Evolutionary conservation across 2,113 vertebrate genomes (phyloP).

Genomic region (Okapia johnstoni): DNA sequence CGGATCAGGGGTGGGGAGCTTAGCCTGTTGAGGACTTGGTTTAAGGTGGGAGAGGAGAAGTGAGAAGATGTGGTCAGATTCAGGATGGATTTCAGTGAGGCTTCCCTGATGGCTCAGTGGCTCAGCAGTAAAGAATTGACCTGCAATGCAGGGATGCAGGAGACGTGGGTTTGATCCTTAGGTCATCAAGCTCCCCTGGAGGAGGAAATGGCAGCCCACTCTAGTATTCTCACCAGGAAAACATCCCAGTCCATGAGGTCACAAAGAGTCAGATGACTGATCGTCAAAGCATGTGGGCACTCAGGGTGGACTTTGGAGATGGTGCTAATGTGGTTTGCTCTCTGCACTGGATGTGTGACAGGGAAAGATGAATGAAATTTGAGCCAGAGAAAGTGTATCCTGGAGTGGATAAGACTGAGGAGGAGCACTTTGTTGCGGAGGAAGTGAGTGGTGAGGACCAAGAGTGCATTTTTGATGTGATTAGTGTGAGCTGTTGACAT

Average conservation of each 20-base stretch:
- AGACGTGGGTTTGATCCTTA: not conserved
- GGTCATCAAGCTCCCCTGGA: not conserved
- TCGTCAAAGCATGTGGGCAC: not conserved
- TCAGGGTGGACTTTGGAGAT: not conserved
- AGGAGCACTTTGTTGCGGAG: not conserved
- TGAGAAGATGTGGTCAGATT: not conserved
- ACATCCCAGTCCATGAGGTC: not conserved
- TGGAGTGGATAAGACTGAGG: not conserved
- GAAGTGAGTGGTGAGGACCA: not conserved
- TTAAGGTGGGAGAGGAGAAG: not conserved
- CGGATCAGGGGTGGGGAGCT: not conserved
- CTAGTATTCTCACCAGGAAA: not conserved
- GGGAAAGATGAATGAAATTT: not conserved
- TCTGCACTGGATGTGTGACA: not conserved
- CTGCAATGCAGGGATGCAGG: not conserved
- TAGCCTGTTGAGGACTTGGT: not conserved
- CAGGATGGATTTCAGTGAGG: not conserved
- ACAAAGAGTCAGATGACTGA: not conserved
- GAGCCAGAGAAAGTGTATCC: not conserved
- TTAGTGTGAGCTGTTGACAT: not conserved
- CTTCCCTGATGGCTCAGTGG: accelerated
- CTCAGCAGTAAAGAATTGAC: not conserved
- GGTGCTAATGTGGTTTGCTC: not conserved
- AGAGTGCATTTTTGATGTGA: not conserved
- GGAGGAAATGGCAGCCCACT: not conserved